phyloP scores from a whole-genome alignment of 2,888 invertebrate species.

The Sinodicranocentrus sp. region DNA sequence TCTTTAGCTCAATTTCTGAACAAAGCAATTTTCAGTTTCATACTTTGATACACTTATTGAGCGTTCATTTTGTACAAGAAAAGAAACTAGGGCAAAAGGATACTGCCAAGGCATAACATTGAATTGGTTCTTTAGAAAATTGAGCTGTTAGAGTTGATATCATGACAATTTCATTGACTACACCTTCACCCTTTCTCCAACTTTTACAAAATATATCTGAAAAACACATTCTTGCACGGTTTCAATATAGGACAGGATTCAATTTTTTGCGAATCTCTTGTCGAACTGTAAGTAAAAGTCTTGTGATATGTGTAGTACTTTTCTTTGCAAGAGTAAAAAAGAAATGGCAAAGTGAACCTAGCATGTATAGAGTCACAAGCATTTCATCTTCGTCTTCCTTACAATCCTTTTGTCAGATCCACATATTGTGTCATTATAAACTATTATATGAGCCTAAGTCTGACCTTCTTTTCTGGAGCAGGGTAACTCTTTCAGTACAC shows the following conservation, averaged over 20 bases:
- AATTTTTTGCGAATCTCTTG: conserved; percentile 39
- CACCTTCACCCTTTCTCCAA: background rate
- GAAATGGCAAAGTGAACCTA: background rate
- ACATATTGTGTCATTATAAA: background rate
- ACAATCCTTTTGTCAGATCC: conserved; percentile 20
- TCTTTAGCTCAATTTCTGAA: too few species aligned
- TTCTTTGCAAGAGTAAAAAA: background rate
- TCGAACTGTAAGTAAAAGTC: conserved; percentile 36
- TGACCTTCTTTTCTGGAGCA: conserved; percentile 8
- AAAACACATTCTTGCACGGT: background rate
- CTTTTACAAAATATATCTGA: background rate
- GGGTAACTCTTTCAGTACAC: too few species aligned
- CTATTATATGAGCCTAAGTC: background rate
- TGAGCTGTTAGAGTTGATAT: conserved; percentile 31
- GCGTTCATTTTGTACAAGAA: too few species aligned
- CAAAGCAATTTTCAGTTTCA: too few species aligned
- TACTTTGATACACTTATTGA: too few species aligned
- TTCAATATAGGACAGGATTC: background rate
- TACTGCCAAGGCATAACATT: background rate
- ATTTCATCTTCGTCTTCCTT: conserved; percentile 40
- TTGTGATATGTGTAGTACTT: conserved; percentile 18
- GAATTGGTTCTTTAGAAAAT: conserved; percentile 32
- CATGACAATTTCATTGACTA: conserved; percentile 21
- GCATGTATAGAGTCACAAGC: conserved; percentile 43
- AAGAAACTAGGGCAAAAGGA: background rate